These are phyloP conservation scores for Coregonus suidteri DNA, from an alignment of 2,797 vertebrate species.

Conservation along the genomic window DNA sequence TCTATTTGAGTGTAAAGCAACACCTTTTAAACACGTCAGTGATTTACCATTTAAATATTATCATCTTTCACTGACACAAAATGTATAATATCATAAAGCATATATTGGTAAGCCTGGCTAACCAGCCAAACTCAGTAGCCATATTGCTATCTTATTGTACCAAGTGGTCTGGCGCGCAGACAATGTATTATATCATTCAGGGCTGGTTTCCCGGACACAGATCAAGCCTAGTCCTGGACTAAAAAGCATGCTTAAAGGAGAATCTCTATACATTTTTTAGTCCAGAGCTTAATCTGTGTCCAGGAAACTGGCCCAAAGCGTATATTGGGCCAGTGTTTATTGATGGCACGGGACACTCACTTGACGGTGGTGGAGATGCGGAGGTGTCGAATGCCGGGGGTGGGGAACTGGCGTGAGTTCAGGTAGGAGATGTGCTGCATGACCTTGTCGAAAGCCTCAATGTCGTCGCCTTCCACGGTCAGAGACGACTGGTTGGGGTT, in stretches of 20 bases:
- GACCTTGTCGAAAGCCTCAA: slow-evolving; percentile 88
- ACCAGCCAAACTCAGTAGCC: neutral
- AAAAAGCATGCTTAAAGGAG: too few species aligned
- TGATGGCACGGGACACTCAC: slow-evolving; percentile 69
- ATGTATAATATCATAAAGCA: neutral
- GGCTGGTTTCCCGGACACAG: neutral
- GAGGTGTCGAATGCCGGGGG: slow-evolving; percentile 91
- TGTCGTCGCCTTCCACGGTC: slow-evolving; percentile 88
- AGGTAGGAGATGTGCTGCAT: slow-evolving; percentile 94
- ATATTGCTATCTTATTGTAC: neutral
- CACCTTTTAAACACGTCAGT: neutral
- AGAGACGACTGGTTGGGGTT: slow-evolving; percentile 87
- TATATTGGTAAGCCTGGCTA: neutral
- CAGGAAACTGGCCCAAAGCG: neutral
- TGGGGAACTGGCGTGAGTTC: slow-evolving; percentile 97
- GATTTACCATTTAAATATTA: neutral
- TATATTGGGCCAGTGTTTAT: neutral
- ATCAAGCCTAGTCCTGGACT: too few species aligned
- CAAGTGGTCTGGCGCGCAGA: neutral
- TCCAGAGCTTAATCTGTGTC: neutral
- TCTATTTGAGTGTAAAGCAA: slow-evolving; percentile 25
- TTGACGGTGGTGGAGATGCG: slow-evolving; percentile 84
- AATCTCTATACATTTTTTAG: too few species aligned
- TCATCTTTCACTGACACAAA: neutral
- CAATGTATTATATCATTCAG: neutral